Evolutionary conservation across 2,888 invertebrate genomes (phyloP), one percentile per base, ranked within the genome.

Genomic region (Philhelius pedissequus): DNA sequence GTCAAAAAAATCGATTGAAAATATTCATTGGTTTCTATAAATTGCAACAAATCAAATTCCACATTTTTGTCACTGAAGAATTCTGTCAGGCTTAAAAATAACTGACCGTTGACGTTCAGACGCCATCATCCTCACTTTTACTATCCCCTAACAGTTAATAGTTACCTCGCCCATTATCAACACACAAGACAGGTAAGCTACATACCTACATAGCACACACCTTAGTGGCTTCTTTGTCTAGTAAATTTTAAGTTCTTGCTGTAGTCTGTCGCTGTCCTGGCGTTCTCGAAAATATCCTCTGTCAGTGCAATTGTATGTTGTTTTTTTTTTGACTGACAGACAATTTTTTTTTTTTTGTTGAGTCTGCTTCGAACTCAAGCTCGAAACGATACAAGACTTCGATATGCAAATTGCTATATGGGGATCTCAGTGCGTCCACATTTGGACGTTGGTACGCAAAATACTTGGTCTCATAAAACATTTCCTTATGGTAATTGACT

Each of bases 401-500:
- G 66, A 52, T 84, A 84, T 80, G 83, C 80, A 79, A 84, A 84
- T 79, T 4, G 18, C 13, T 27, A 30, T 13, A 20, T 45, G 68
- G 38, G 52, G 66, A 77, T 50, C 64, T 54, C 32, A 64, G 40
- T 15, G 27, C 62, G 45, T 38, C 48, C 70, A 52, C 58, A 32
- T 70, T 74, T 64, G 83, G 79, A 58, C 45, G 30, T 15, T 22
- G 20, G 25, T 45, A 60, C 84, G 69, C 69, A 79, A 68, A 58
- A 64, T 52, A 56, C 50, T 68, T 43, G 58, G 62, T 35, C 18
- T 40, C 54, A 60, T 77, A 62, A 69, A 69, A 80, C 75, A 76
- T 80, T 84, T 84, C 75, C 84, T 75, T 75, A 84, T 84, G 80
- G 71, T 84, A 80, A 80, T 84, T 80, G 80, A 71, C 80, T 76